Conservation (phyloP, 2,113 vertebrate genomes). For the Sminthopsis crassicaudata region DNA sequence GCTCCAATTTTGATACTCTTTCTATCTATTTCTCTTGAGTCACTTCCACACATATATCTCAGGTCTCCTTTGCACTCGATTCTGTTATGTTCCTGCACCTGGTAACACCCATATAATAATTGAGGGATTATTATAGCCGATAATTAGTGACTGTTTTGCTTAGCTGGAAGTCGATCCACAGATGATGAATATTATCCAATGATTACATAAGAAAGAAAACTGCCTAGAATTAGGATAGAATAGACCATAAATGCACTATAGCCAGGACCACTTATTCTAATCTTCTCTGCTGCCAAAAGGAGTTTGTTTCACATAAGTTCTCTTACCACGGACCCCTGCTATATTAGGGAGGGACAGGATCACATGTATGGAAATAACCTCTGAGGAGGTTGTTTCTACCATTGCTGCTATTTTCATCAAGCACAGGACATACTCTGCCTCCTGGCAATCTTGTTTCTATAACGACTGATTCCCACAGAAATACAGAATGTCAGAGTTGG, state of each 20-base stretch:
- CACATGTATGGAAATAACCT: not conserved
- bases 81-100: not conserved
- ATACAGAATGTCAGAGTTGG: not conserved
- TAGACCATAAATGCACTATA: not conserved
- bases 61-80: not conserved
- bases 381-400: not conserved
- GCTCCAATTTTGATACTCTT: not conserved
- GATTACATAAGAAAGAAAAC: not conserved
- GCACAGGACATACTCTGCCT: not conserved
- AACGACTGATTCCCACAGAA: not conserved
- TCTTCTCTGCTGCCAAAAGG: not conserved
- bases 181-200: conserved; percentile 3
- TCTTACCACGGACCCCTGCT: not conserved
- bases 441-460: not conserved
- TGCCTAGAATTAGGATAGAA: not conserved
- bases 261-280: not conserved
- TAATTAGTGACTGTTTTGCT: conserved; percentile 10
- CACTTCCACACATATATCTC: not conserved
- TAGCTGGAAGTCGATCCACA: not conserved
- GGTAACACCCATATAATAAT: not conserved
- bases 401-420: not conserved
- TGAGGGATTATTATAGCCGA: conserved; percentile 5
- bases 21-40: not conserved
- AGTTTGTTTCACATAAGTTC: not conserved
- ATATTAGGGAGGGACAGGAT: not conserved